Base-by-base conservation (phyloP, 92 coral and sea anemone species). In the Parazoanthus atlanticus region DNA sequence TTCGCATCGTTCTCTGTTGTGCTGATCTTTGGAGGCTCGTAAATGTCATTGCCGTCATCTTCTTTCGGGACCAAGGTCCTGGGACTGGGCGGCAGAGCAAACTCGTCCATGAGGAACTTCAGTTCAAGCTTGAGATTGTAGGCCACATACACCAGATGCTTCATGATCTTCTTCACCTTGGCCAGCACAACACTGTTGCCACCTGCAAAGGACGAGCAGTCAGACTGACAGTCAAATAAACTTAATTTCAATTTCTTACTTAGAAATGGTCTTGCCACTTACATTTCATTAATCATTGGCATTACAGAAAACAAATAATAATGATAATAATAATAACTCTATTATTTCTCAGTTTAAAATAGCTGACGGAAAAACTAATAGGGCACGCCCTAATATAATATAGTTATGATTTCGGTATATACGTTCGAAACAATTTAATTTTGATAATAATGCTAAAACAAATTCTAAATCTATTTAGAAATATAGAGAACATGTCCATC, bases 21-120 rank as follows among this genome's bases (percentile, higher is more conserved):
- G 56, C 47, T 79, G 40, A 74, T 17, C 30, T 54, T 36, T 23
- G 43, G 15, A 10, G 61, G 73, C 5, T 41, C 15, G 28, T 16
- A 8, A 7, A 76, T 66, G n/a, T 81, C 81, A 58, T 29, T 74
- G 1, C 82, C 38, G 66, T 36, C 65, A 19, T 77, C 36, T 1
- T 33, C 84, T 2, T 26, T 64, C 26, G 82, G 41, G 10, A 78
- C 58, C 8, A 61, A 25, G 8, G 41, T 66, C 70, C 73, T 85
- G 3, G 93, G 88, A 67, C 93, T 94, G 61, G 92, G 91, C 61
- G 99, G 99, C 56, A 96, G 40, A 10, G 96, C 96, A 67, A 97
- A 97, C 70, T 97, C 99, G 77, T 97, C 99, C 98, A 97, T 93
- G 3, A 97, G 90, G 82, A 97, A 97, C 19, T 90, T 87, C 26